These are phyloP conservation scores for Hymenopus coronatus DNA, from an alignment of 2,888 invertebrate species.

Conservation along the genomic window DNA sequence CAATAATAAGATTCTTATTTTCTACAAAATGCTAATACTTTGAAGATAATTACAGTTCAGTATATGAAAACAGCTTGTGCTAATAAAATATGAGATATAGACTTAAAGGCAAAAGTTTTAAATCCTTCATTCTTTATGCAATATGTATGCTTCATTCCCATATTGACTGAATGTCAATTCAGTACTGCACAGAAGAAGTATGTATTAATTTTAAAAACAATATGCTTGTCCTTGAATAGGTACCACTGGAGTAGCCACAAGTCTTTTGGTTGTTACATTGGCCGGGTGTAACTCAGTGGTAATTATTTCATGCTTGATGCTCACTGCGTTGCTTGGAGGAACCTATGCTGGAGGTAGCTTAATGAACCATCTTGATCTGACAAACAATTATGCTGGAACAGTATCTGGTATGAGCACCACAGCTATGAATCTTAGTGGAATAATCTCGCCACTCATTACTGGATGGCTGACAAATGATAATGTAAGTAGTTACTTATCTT, in stretches of 20 bases:
- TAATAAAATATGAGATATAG: no score
- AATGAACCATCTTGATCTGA: constrained; percentile 43
- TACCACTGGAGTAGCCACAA: background rate
- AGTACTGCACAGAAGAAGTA: background rate
- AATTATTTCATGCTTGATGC: constrained; percentile 4
- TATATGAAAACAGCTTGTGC: no score
- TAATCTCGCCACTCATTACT: constrained; percentile 41
- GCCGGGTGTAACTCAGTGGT: constrained; percentile 6
- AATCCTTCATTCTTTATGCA: no score
- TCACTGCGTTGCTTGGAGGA: background rate
- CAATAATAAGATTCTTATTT: no score
- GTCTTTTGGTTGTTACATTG: constrained; percentile 8
- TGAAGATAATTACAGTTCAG: no score
- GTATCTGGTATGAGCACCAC: constrained; percentile 44
- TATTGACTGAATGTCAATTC: no score
- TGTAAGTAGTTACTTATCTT: background rate
- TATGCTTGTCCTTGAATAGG: background rate
- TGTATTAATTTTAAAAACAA: background rate
- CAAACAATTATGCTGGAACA: constrained; percentile 43
- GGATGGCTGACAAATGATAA: constrained; percentile 37
- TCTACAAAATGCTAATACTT: no score
- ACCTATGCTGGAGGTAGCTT: constrained; percentile 37
- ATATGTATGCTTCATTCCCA: no score
- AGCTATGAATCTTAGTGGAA: constrained; percentile 41
- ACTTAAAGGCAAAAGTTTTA: no score